Base-by-base conservation (phyloP, 1,140 invertebrate genomes). In the Drosophila kikkawai region DNA sequence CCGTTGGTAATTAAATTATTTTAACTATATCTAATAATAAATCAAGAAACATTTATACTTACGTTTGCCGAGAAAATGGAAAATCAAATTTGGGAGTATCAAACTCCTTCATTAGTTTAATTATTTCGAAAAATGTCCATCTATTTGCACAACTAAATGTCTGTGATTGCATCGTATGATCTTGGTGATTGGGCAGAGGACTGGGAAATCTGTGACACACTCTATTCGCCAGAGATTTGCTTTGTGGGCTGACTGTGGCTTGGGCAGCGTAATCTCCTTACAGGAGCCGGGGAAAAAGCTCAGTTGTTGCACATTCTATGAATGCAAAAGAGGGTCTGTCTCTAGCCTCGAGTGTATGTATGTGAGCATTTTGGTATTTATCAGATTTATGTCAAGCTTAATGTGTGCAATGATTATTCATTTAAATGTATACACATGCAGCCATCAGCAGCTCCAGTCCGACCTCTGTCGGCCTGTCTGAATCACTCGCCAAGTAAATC, bases 341-440 rank as follows among this genome's bases (percentile, higher is more conserved):
- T 32, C 61, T 15, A 15, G 12, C 9, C 8, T 22, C 50, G 11
- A 17, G 48, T 32, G 15, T 12, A 47, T 48, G 17, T 9, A 66
- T 50, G 63, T n/a, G 15, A 2, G 32, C 5, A 19, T 29, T 69
- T 41, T 17, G 67, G 53, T 69, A 73, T 60, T 71, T 73, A 70
- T 74, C 68, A 74, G 68, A 51, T 73, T 74, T 29, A 70, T 74
- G 67, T 73, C 68, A 51, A 15, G 44, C 67, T 51, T 44, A 51
- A 74, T 58, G 39, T 47, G 41, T 7, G 45, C 50, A 48, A 70
- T 73, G 70, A 60, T 60, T 73, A 73, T 60, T 73, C 44, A 50
- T 74, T 74, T 60, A 73, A 73, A 60, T 73, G 32, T 36, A 39
- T 32, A 41, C 68, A 73, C 37, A 44, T 42, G 44, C 44, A 58